A percentile compares a stretch with the other conserved stretches of the same genome.
phyloP scores from a whole-genome alignment of 2,888 invertebrate species.

The Junonia oenone region DNA sequence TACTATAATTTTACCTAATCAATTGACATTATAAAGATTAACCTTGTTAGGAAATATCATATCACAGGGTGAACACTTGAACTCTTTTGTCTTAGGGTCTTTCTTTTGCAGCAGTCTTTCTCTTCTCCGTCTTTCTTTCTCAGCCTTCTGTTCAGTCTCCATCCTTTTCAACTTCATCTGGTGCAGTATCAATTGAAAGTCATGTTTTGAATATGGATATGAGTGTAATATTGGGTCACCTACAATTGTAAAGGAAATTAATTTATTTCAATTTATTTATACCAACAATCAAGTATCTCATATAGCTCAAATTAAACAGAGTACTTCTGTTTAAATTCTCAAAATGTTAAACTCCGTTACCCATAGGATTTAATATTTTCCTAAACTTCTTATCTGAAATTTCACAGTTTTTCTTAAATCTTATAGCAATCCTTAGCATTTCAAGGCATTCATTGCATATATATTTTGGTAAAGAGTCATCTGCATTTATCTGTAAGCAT shows the following conservation, averaged over 20 bases:
- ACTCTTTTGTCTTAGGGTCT: slow-evolving; percentile 53
- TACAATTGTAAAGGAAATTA: slow-evolving; percentile 29
- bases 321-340: too few relatives aligned
- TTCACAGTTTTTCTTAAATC: slow-evolving; percentile 63
- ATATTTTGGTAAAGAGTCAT: slow-evolving; percentile 67
- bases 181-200: slow-evolving; percentile 66
- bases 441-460: slow-evolving; percentile 65
- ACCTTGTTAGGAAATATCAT: slow-evolving; percentile 63
- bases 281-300: too few relatives aligned
- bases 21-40: not conserved
- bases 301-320: too few relatives aligned
- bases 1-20: not conserved
- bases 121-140: slow-evolving; percentile 46
- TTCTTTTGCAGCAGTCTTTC: slow-evolving; percentile 51
- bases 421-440: slow-evolving; percentile 52
- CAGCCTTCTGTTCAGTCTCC: slow-evolving; percentile 51
- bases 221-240: slow-evolving; percentile 59
- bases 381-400: slow-evolving; percentile 60
- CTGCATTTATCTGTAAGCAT: slow-evolving; percentile 56
- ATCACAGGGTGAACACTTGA: slow-evolving; percentile 67
- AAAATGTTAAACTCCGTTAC: too few relatives aligned
- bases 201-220: slow-evolving; percentile 73
- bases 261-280: too few relatives aligned
- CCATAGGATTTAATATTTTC: slow-evolving; percentile 61
- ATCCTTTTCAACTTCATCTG: slow-evolving; percentile 61